Evolutionary conservation across 2,888 invertebrate species (phyloP).

Genomic region (Cheilosia soror): DNA sequence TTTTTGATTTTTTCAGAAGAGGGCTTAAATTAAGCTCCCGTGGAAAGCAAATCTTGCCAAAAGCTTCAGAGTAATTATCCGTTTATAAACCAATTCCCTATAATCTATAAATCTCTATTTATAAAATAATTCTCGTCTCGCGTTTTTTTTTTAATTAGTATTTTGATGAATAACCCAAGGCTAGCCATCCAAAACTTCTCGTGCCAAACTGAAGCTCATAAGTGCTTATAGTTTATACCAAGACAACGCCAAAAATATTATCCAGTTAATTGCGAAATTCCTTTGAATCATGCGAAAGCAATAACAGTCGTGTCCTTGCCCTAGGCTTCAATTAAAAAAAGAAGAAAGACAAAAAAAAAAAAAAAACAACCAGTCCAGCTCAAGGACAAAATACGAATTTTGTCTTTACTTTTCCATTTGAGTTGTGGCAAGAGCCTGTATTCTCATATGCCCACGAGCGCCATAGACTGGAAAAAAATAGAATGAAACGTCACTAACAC

Average conservation of each 20-base stretch:
- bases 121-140: not conserved
- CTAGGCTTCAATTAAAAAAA: conserved; percentile 64
- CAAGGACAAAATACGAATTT: conserved; percentile 37
- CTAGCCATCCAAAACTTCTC: conserved; percentile 5
- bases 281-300: conserved; percentile 46
- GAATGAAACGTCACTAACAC: conserved; percentile 19
- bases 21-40: no score
- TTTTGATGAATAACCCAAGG: conserved; percentile 37
- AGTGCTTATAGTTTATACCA: conserved; percentile 16
- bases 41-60: no score
- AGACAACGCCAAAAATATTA: conserved; percentile 13
- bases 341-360: conserved; percentile 29
- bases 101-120: no score
- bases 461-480: conserved; percentile 32
- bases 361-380: conserved; percentile 9
- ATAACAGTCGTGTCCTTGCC: conserved; percentile 56
- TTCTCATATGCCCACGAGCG: conserved; percentile 49
- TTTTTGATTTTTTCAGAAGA: no score
- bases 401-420: conserved; percentile 15
- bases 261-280: conserved; percentile 62
- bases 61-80: no score
- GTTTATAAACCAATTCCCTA: no score
- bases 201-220: conserved; percentile 28
- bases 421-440: conserved; percentile 13
- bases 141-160: not conserved